These are phyloP conservation scores for Grallaria varia DNA, from an alignment of 2,113 vertebrate genomes.

Conservation along the genomic window DNA sequence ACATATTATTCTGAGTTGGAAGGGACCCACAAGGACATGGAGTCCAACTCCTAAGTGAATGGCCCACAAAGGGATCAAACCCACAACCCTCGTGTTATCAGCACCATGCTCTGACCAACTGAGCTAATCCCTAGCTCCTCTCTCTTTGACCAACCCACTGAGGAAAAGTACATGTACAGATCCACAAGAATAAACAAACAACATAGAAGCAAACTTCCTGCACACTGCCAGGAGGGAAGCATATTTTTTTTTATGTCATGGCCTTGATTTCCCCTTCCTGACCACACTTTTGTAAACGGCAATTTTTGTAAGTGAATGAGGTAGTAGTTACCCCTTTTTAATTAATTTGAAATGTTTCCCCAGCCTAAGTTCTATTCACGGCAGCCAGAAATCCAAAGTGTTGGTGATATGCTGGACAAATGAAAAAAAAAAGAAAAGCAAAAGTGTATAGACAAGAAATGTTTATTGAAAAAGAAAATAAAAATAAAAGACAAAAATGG, in stretches of 20 bases:
- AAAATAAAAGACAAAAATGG: conserved; percentile 74
- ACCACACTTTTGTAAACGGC: not conserved
- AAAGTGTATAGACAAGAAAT: conserved; percentile 79
- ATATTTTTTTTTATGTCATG: not conserved
- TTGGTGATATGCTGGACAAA: conserved; percentile 52
- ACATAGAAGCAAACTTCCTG: not conserved
- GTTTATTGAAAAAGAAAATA: conserved; percentile 83
- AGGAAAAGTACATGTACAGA: not conserved
- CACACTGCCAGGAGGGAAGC: not conserved
- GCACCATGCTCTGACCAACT: not conserved
- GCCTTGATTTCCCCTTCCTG: not conserved
- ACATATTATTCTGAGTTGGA: not conserved
- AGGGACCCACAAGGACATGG: not conserved
- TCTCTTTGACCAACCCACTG: not conserved
- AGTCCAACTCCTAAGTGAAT: not conserved
- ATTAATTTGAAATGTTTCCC: not conserved
- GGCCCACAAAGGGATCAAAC: not conserved
- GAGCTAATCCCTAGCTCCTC: not conserved
- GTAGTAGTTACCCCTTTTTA: not conserved
- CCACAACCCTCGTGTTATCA: not conserved
- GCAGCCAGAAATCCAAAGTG: not conserved
- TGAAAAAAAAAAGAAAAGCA: conserved; percentile 71
- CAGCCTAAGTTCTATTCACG: not conserved
- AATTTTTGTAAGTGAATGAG: not conserved
- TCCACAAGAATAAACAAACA: not conserved